Conservation (phyloP, 2,113 vertebrate genomes). For the Oncorhynchus tshawytscha region DNA sequence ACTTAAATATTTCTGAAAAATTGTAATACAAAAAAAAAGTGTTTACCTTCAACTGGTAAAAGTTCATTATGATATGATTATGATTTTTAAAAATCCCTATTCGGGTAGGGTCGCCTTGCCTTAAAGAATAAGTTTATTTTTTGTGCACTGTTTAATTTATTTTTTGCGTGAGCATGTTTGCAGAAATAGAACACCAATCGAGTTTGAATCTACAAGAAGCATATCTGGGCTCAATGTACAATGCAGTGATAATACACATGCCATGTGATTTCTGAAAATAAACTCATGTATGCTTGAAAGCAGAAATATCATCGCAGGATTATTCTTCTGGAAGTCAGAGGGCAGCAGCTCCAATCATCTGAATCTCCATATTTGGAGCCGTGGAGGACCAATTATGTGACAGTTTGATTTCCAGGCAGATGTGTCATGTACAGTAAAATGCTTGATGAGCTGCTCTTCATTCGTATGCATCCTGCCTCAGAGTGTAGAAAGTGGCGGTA, state of each 20-base stretch:
- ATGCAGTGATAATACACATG: background rate
- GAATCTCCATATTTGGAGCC: background rate
- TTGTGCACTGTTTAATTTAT: too few species aligned
- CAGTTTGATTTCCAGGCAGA: background rate
- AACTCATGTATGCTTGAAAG: background rate
- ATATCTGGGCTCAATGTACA: background rate
- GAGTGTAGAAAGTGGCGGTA: constrained; percentile 9
- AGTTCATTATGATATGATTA: too few species aligned
- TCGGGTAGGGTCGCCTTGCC: too few species aligned
- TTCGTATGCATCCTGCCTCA: constrained; percentile 11
- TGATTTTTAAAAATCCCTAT: too few species aligned
- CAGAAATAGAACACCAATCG: background rate
- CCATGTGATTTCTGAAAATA: background rate
- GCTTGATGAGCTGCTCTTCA: background rate
- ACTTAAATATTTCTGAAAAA: too few species aligned
- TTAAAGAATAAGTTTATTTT: too few species aligned
- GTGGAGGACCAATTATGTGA: background rate
- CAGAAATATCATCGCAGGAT: background rate
- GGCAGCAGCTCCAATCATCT: background rate
- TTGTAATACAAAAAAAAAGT: too few species aligned
- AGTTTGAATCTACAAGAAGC: background rate
- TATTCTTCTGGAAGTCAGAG: background rate
- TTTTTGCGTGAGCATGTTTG: background rate
- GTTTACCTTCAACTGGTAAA: too few species aligned
- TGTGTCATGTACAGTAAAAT: background rate